These are phyloP conservation scores for Amaurobius ferox DNA, from an alignment of 2,888 invertebrate genomes.

Conservation along the genomic window DNA sequence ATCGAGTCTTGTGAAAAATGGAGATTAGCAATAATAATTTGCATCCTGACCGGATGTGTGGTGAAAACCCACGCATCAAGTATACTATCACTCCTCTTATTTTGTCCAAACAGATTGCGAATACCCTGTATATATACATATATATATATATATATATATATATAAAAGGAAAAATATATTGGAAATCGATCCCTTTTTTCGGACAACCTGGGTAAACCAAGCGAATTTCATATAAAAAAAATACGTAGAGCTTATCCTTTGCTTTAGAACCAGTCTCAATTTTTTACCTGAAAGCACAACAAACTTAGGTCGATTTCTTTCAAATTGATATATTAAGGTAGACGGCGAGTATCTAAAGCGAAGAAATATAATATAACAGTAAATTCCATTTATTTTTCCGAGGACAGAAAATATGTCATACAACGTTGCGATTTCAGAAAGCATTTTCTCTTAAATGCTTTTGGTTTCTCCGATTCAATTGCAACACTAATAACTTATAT, in stretches of 20 bases:
- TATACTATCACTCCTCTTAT: too few relatives aligned
- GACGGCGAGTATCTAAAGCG: slow-evolving; percentile 35
- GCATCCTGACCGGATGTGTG: too few relatives aligned
- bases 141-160: neutral
- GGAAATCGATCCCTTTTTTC: slow-evolving; percentile 57
- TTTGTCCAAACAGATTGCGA: too few relatives aligned
- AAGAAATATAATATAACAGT: slow-evolving; percentile 29
- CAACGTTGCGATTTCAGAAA: too few relatives aligned
- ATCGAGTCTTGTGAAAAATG: too few relatives aligned
- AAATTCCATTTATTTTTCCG: slow-evolving; percentile 18
- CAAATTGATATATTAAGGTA: slow-evolving; percentile 38
- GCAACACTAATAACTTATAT: too few relatives aligned
- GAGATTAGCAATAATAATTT: too few relatives aligned
- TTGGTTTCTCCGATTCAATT: too few relatives aligned
- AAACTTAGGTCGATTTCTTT: slow-evolving; percentile 27
- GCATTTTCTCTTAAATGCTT: too few relatives aligned
- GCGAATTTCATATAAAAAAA: slow-evolving; percentile 30
- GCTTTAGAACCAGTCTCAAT: slow-evolving; percentile 20
- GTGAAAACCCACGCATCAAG: too few relatives aligned
- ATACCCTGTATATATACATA: too few relatives aligned
- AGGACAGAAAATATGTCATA: neutral
- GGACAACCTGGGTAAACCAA: slow-evolving; percentile 44
- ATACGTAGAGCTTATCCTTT: slow-evolving; percentile 35
- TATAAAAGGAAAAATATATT: slow-evolving; percentile 47
- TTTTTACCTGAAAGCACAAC: slow-evolving; percentile 45